phyloP scores from a whole-genome alignment of 2,113 vertebrate species.

The Hemichromis elongatus region DNA sequence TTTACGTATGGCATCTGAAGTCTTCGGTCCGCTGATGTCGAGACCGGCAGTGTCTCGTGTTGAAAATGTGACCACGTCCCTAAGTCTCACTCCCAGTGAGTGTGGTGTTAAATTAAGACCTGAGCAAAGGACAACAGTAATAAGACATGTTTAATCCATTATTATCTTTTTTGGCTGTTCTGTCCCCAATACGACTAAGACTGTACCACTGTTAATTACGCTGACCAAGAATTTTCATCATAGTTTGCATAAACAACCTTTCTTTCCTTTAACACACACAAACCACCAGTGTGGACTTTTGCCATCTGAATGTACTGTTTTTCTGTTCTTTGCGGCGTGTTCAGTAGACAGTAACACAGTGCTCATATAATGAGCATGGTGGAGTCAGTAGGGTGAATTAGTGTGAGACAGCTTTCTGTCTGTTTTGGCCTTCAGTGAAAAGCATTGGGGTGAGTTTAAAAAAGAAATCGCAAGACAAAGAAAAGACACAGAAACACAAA shows the following conservation, averaged over 20 bases:
- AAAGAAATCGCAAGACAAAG: background rate
- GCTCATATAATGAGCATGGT: constrained; percentile 13
- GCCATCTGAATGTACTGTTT: background rate
- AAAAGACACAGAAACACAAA: background rate
- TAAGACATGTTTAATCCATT: constrained; percentile 1
- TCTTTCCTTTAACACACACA: background rate
- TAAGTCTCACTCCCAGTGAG: background rate
- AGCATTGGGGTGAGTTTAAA: background rate
- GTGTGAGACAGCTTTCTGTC: background rate
- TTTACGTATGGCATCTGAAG: background rate
- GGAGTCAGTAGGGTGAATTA: background rate
- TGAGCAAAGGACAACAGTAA: background rate
- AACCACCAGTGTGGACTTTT: background rate
- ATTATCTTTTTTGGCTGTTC: background rate
- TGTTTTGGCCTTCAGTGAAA: background rate
- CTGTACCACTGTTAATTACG: background rate
- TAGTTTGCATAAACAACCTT: background rate
- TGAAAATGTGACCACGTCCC: background rate
- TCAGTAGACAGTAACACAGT: background rate
- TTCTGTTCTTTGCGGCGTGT: background rate
- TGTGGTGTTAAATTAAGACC: background rate
- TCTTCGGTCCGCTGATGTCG: background rate
- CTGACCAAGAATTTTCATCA: background rate
- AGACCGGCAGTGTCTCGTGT: background rate
- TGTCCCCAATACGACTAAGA: background rate